Percentiles rank a stretch among this genome's conserved stretches.
These are phyloP conservation scores for Sebastes elongatus DNA, from an alignment of 2,797 vertebrate genomes.

Conservation along the genomic window DNA sequence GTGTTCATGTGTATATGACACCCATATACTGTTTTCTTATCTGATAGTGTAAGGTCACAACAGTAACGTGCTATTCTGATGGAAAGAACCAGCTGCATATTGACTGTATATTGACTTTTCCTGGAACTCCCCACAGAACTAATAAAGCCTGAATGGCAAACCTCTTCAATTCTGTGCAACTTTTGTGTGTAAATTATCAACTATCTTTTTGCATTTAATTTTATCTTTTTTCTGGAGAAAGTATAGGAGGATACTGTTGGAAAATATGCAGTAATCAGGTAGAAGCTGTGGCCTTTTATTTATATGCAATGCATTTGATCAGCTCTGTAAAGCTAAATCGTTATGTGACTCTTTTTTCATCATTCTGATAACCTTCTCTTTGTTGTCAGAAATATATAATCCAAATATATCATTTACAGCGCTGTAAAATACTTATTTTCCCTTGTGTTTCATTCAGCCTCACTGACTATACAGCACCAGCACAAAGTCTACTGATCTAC, in stretches of 20 bases:
- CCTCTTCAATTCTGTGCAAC: background rate
- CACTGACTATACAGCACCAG: background rate
- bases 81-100: background rate
- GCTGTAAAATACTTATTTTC: background rate
- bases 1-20: background rate
- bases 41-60: background rate
- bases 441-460: background rate
- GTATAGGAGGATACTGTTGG: background rate
- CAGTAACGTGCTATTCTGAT: background rate
- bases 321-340: background rate
- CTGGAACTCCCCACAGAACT: background rate
- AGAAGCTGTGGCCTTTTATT: background rate
- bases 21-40: background rate
- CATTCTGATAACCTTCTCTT: background rate
- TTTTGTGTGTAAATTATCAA: background rate
- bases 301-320: background rate
- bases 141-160: background rate
- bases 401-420: background rate
- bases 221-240: background rate
- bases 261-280: background rate
- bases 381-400: background rate
- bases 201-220: background rate
- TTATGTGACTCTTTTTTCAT: background rate
- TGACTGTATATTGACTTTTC: background rate
- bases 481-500: constrained; percentile 1